Conservation (phyloP, 2,113 vertebrate genomes). For the Neodon shergylaensis region DNA sequence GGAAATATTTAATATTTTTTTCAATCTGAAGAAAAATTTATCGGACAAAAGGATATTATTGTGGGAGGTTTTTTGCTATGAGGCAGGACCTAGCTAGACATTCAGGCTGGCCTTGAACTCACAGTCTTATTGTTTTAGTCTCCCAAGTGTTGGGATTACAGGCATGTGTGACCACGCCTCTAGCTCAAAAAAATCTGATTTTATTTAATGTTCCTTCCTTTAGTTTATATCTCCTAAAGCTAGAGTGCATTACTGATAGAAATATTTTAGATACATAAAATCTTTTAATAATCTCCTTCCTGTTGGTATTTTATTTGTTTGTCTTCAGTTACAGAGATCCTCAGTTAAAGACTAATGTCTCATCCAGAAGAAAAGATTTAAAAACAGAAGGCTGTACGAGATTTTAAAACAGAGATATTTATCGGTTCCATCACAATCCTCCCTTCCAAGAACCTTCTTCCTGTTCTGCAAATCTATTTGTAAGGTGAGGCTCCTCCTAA, state of each 20-base stretch:
- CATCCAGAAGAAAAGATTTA: conserved; percentile 81
- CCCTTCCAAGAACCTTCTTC: conserved; percentile 79
- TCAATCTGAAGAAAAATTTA: conserved; percentile 50
- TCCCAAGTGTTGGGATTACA: not conserved
- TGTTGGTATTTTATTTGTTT: conserved; percentile 82
- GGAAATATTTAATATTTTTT: conserved; percentile 40
- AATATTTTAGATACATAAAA: conserved; percentile 70
- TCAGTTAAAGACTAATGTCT: conserved; percentile 83
- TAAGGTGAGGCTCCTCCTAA: conserved; percentile 78
- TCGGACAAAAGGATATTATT: not conserved
- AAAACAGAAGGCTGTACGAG: conserved; percentile 82
- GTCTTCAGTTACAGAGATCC: conserved; percentile 80
- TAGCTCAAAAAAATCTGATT: not conserved
- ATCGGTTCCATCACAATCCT: conserved; percentile 78
- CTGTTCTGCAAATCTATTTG: conserved; percentile 79
- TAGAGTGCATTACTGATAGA: conserved; percentile 68
- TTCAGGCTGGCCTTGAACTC: not conserved
- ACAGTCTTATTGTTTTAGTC: not conserved
- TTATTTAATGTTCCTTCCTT: conserved; percentile 53
- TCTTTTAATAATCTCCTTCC: conserved; percentile 78
- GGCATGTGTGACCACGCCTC: not conserved
- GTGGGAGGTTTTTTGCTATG: not conserved
- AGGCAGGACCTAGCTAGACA: not conserved
- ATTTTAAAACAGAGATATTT: conserved; percentile 80
- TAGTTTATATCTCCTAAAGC: conserved; percentile 59